Evolutionary conservation across 1,140 invertebrate species (phyloP), one percentile per base, ranked within the genome.

Genomic region (Tetragnatha versicolor): DNA sequence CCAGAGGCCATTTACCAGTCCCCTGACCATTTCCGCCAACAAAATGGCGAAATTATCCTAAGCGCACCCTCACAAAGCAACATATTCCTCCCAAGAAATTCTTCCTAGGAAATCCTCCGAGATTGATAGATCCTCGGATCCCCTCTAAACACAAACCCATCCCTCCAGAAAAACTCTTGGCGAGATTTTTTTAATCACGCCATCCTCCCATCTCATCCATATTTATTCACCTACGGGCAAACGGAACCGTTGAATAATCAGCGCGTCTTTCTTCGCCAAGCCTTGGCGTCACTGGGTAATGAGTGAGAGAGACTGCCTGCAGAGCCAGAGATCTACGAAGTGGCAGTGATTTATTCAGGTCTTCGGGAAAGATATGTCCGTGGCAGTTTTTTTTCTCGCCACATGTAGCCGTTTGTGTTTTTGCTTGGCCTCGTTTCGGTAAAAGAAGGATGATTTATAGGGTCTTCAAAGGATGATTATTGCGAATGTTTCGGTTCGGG

Each of bases 151-250:
- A 58, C 17, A 58, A 58, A 22, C 22, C 20, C 22, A 7, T 25
- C 55, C 29, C 35, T 17, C 29, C n/a, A 31, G 14, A 27, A 10
- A n/a, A 33, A 10, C 55, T 58, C 12, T 35, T 58, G 55, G 55
- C 55, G 55, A 17, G 55, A 58, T 58, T 58, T 55, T 33, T 33
- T 58, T 31, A 58, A n/a, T 33, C 55, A 58, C 55, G 55, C 55
- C 55, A 58, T 33, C 55, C 55, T n/a, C 31, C 55, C 55, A 33
- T 58, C 55, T 58, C 55, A 58, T 58, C 55, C 55, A 58, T 58
- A 58, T 58, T 58, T 58, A 58, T 58, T 33, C 55, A 58, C 55
- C 55, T 58, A 31, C 31, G 35, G 55, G 29, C 31, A 58, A 58
- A 58, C 29, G 55, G 35, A 58, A 58, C 35, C 29, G 55, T 31